Percentiles rank a stretch among this genome's conserved stretches.
These are phyloP conservation scores for Macrochelys suwanniensis DNA, from an alignment of 2,797 vertebrate genomes.

Conservation along the genomic window DNA sequence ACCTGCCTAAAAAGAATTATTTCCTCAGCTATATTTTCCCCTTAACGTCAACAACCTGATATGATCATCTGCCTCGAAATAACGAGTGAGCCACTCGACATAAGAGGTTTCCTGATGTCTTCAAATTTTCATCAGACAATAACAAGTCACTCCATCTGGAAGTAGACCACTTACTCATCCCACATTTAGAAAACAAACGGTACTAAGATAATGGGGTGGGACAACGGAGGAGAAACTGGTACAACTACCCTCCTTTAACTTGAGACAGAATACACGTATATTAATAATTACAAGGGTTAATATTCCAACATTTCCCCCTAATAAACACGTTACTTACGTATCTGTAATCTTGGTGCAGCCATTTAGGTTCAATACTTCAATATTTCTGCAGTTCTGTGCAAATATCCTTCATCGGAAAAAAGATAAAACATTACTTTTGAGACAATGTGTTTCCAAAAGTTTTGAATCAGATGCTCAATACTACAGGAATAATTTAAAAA, in stretches of 20 bases:
- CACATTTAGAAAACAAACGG: background rate
- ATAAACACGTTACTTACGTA: constrained; percentile 82
- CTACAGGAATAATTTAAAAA: fast-evolving
- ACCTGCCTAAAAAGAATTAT: background rate
- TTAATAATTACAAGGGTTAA: background rate
- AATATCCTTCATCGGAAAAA: constrained; percentile 87
- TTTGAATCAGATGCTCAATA: fast-evolving
- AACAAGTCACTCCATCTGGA: background rate
- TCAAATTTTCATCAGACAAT: background rate
- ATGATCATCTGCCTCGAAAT: background rate
- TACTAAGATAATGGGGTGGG: background rate
- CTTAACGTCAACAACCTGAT: background rate
- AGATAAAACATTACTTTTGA: background rate
- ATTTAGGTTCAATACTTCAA: constrained; percentile 95
- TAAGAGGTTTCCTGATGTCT: background rate
- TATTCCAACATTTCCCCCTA: background rate
- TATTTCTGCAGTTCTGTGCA: constrained; percentile 98
- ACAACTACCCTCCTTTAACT: background rate
- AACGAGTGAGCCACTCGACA: background rate
- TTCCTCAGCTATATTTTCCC: background rate
- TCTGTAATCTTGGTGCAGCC: constrained; percentile 99
- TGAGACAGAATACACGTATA: background rate
- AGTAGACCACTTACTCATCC: too few relatives aligned
- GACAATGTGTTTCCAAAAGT: fast-evolving
- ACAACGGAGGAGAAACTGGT: background rate